Percentiles rank a stretch among this genome's conserved stretches.
These are phyloP conservation scores for Agrotis segetum DNA, from an alignment of 2,888 invertebrate genomes.

Conservation along the genomic window DNA sequence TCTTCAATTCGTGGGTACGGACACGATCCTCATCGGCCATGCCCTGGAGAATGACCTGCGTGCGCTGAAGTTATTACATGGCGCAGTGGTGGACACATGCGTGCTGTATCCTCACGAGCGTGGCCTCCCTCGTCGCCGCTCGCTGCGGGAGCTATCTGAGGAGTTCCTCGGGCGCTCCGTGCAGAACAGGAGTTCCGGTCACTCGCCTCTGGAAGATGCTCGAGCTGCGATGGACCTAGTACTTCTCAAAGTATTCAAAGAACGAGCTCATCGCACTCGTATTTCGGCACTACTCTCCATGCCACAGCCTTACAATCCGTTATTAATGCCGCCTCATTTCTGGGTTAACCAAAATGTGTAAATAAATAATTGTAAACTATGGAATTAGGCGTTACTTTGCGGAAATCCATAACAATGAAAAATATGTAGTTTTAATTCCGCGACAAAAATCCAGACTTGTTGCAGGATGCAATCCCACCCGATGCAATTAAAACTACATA, in stretches of 20 bases:
- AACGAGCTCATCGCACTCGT: constrained; percentile 75
- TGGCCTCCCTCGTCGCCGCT: constrained; percentile 96
- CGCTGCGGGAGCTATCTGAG: constrained; percentile 94
- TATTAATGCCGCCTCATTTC: constrained; percentile 86
- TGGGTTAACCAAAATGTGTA: constrained; percentile 70
- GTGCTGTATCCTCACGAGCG: constrained; percentile 96
- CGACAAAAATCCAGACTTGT: too few relatives aligned
- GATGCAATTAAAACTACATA: too few relatives aligned
- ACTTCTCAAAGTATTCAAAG: constrained; percentile 92
- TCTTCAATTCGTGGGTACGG: constrained; percentile 94
- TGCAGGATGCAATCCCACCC: too few relatives aligned
- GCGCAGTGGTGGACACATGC: constrained; percentile 97
- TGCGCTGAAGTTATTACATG: constrained; percentile 96
- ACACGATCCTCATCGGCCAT: constrained; percentile 98
- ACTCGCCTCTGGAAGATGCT: constrained; percentile 98
- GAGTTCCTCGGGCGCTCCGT: constrained; percentile 95
- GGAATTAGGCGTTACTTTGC: too few relatives aligned
- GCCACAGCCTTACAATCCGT: constrained; percentile 86
- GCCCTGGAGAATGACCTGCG: constrained; percentile 98
- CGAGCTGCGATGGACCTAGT: constrained; percentile 97
- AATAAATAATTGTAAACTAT: too few relatives aligned
- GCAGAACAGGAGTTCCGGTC: constrained; percentile 93
- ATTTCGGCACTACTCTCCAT: constrained; percentile 75
- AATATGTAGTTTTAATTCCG: too few relatives aligned
- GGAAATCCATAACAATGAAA: too few relatives aligned